phyloP scores from a whole-genome alignment of 2,113 vertebrate species.

The Dipodomys stephensi region DNA sequence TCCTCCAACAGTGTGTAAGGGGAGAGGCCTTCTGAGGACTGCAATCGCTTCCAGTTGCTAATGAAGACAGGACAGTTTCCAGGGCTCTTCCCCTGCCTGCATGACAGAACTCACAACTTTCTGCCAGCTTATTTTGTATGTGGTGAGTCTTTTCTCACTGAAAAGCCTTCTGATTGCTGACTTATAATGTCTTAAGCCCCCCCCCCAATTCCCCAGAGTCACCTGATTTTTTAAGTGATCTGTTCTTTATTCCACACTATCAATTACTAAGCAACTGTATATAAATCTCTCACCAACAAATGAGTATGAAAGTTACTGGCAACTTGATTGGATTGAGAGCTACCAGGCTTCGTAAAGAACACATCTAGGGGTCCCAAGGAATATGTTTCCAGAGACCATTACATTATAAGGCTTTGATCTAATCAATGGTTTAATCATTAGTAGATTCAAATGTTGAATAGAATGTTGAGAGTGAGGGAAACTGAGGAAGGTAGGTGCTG shows the following conservation, averaged over 20 bases:
- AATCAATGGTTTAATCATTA: neutral
- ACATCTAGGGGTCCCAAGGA: neutral
- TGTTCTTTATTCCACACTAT: neutral
- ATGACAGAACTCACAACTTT: neutral
- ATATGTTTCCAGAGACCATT: neutral
- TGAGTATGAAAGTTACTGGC: neutral
- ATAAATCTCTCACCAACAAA: neutral
- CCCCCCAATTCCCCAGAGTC: neutral
- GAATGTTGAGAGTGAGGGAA: neutral
- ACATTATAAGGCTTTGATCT: neutral
- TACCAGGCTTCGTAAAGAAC: neutral
- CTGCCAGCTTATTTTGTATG: neutral
- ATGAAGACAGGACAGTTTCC: neutral
- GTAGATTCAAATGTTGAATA: neutral
- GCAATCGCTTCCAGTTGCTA: neutral
- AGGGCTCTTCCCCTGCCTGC: neutral
- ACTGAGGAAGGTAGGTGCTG: neutral
- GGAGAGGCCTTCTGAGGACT: neutral
- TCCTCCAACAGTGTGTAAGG: neutral
- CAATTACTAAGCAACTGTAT: neutral
- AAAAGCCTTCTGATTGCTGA: slow-evolving; percentile 12
- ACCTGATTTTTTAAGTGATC: neutral
- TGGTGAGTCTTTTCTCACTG: neutral
- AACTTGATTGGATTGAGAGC: neutral
- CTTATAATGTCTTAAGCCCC: neutral